Evolutionary conservation across 2,797 vertebrate genomes (phyloP).

Genomic region (Enteromius mattozi): DNA sequence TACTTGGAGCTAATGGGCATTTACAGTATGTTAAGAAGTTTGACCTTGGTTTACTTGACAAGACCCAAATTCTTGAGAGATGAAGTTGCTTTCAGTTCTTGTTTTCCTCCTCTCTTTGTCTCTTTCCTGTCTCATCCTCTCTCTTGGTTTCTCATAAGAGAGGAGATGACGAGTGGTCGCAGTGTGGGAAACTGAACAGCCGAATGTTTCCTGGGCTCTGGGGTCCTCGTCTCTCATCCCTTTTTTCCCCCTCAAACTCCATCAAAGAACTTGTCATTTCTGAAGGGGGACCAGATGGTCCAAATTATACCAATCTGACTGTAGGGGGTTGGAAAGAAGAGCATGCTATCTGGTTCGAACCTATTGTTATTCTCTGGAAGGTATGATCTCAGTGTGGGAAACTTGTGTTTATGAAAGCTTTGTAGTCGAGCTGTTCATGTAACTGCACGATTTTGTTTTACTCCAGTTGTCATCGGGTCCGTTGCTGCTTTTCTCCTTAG

Average conservation of each 20-base stretch:
- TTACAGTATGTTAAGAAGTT: constrained; percentile 24
- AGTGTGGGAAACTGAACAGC: constrained; percentile 72
- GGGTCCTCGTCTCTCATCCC: constrained; percentile 57
- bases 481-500: neutral
- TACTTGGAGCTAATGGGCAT: neutral
- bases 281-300: constrained; percentile 72
- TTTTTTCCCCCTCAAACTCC: constrained; percentile 41
- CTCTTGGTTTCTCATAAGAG: constrained; percentile 31
- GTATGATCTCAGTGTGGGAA: constrained; percentile 78
- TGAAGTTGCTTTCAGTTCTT: constrained; percentile 19
- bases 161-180: constrained; percentile 31
- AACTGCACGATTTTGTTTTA: constrained; percentile 58
- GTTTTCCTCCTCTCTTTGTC: constrained; percentile 40
- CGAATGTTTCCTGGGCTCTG: constrained; percentile 49
- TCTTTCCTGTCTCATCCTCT: constrained; percentile 8
- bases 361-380: constrained; percentile 69
- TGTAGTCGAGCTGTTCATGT: constrained; percentile 57
- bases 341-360: constrained; percentile 59
- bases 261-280: constrained; percentile 64
- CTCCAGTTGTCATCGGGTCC: neutral
- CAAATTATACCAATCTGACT: constrained; percentile 71
- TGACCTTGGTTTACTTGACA: constrained; percentile 33
- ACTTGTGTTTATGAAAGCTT: constrained; percentile 58
- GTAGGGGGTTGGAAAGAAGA: constrained; percentile 33
- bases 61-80: constrained; percentile 40